Conservation (phyloP, 2,797 vertebrate genomes). For the Poliocrania exsul region DNA sequence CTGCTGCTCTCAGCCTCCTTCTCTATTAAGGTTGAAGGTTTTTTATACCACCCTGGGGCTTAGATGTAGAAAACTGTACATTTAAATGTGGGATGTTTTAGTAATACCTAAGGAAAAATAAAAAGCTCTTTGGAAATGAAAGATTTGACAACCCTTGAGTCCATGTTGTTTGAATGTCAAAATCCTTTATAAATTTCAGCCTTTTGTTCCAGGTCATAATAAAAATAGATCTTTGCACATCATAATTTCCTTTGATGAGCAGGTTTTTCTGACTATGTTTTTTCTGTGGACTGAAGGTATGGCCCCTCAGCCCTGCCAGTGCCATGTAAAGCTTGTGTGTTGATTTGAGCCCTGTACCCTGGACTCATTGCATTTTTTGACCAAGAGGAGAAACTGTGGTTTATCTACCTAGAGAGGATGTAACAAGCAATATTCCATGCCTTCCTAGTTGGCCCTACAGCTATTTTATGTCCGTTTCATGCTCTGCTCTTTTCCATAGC, state of each 20-base stretch:
- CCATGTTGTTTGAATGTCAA: not conserved
- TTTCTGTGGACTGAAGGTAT: not conserved
- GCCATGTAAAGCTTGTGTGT: not conserved
- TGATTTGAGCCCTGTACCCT: not conserved
- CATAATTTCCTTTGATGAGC: not conserved
- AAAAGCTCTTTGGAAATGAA: not conserved
- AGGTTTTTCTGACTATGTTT: not conserved
- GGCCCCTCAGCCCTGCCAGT: not conserved
- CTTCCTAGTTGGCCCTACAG: not conserved
- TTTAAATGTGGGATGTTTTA: not conserved
- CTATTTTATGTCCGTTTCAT: not conserved
- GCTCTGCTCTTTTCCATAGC: not conserved
- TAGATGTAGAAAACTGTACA: not conserved
- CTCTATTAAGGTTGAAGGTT: not conserved
- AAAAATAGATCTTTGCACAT: not conserved
- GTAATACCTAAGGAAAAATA: not conserved
- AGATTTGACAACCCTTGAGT: not conserved
- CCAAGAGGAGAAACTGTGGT: not conserved
- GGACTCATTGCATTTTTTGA: not conserved
- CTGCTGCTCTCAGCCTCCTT: not conserved
- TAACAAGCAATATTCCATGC: not conserved
- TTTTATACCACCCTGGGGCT: not conserved
- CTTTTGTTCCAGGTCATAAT: not conserved
- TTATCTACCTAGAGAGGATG: not conserved
- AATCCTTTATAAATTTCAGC: not conserved